Conservation (phyloP, 2,113 vertebrate genomes). For the Nesoenas mayeri region DNA sequence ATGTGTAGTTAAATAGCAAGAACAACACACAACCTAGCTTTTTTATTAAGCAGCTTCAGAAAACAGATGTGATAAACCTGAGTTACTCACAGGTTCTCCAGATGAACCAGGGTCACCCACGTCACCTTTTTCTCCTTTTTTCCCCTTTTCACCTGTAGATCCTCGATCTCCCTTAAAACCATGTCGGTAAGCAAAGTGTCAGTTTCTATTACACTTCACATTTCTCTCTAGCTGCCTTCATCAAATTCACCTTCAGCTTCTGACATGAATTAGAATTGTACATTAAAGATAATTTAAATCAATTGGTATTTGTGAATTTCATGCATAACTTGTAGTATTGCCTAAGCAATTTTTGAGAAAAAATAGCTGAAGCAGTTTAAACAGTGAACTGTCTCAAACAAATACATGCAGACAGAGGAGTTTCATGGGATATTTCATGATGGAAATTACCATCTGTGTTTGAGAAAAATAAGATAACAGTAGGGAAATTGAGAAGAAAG, state of each 20-base stretch:
- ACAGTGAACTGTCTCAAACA: not conserved
- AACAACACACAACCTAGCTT: not conserved
- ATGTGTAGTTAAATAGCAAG: not conserved
- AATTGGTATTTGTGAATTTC: not conserved
- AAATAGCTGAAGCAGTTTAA: not conserved
- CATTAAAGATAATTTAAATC: not conserved
- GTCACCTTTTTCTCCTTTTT: constrained; percentile 84
- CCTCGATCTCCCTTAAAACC: constrained; percentile 82
- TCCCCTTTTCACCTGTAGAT: constrained; percentile 81
- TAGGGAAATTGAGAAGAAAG: not conserved
- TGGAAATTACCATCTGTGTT: not conserved
- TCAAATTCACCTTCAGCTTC: not conserved
- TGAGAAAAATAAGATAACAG: not conserved
- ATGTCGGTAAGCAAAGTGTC: not conserved
- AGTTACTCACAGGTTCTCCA: constrained; percentile 80
- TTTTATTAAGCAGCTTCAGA: not conserved
- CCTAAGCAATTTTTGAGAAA: not conserved
- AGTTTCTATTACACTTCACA: not conserved
- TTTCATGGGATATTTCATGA: not conserved
- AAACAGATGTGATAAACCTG: not conserved
- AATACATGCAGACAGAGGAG: not conserved
- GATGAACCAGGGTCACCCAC: constrained; percentile 81
- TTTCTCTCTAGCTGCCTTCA: not conserved
- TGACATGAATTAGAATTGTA: not conserved
- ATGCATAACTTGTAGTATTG: not conserved